Base-by-base conservation (phyloP, 2,888 invertebrate genomes). In the Lottia gigantea region DNA sequence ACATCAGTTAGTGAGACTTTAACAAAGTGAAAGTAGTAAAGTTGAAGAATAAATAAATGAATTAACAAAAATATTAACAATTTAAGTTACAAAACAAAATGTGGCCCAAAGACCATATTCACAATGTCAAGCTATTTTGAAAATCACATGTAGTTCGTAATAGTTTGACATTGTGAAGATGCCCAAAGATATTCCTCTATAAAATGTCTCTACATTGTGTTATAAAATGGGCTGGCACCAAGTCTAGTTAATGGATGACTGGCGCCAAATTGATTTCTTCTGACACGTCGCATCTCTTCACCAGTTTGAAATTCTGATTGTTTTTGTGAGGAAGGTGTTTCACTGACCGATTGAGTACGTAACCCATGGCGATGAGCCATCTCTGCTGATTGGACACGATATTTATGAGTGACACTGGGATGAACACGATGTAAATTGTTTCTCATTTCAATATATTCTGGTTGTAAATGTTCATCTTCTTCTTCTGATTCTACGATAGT, bases 161-260 rank as follows among this genome's bases (percentile, higher is more conserved):
- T n/a, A 31, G 31, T 31, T 31, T 31, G n/a, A n/a, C n/a, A n/a
- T n/a, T n/a, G n/a, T 31, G 31, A 31, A 31, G n/a, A 31, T 31
- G 31, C 31, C 31, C 31, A 31, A 40, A 40, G 11, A 8, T 11
- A 40, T 40, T 40, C 11, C 11, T 40, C 40, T 40, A 40, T 11
- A 40, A 40, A 40, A 40, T 40, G 40, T 40, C 40, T 26, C 77
- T 73, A 84, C 84, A 84, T 84, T 8, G 84, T 82, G 70, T 78
- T 82, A 72, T 83, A 80, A 72, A 81, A 84, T 19, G 81, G 80
- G 64, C 75, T 80, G 47, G 68, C 66, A 26, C 75, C 67, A 67
- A 73, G 63, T 66, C 70, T 71, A 75, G 76, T 26, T 96, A 96
- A 91, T 80, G 96, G 96, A 91, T 96, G 96, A 85, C 94, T 95